phyloP scores from a whole-genome alignment of 2,113 vertebrate species.

The Trinectes maculatus region DNA sequence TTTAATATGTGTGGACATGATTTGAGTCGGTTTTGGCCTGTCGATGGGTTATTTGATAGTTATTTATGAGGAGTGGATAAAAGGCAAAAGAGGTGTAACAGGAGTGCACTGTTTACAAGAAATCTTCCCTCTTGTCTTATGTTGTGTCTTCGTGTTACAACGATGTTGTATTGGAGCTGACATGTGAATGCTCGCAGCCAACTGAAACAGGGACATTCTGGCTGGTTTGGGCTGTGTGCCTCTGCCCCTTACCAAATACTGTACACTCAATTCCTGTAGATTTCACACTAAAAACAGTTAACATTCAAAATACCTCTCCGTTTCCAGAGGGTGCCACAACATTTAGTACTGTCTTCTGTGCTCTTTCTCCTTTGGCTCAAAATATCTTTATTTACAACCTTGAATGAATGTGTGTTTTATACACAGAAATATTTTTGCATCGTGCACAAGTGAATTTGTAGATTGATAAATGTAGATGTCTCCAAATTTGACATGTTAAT shows the following conservation, averaged over 20 bases:
- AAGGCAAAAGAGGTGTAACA: background rate
- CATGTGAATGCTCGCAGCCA: constrained; percentile 38
- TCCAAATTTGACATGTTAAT: background rate
- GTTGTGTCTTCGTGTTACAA: constrained; percentile 22
- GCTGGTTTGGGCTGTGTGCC: constrained; percentile 20
- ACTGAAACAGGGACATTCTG: constrained; percentile 54
- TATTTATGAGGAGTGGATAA: constrained; percentile 28
- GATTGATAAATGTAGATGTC: background rate
- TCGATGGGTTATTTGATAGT: constrained; percentile 18
- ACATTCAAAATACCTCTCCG: background rate
- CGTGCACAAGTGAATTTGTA: background rate
- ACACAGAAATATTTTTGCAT: background rate
- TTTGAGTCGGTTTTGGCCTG: background rate
- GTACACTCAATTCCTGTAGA: constrained; percentile 3
- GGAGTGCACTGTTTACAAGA: background rate
- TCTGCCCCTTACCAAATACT: constrained; percentile 16
- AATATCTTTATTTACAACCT: background rate
- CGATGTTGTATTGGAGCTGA: constrained; percentile 21
- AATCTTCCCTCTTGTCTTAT: constrained; percentile 14
- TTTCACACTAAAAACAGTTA: background rate
- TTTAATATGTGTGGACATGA: constrained; percentile 7
- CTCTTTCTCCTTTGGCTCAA: background rate
- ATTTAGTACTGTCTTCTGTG: background rate
- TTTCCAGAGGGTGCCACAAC: background rate
- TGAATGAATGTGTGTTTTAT: background rate